These are phyloP conservation scores for Drosophila tsacasi DNA, from an alignment of 1,140 invertebrate species.

Conservation along the genomic window DNA sequence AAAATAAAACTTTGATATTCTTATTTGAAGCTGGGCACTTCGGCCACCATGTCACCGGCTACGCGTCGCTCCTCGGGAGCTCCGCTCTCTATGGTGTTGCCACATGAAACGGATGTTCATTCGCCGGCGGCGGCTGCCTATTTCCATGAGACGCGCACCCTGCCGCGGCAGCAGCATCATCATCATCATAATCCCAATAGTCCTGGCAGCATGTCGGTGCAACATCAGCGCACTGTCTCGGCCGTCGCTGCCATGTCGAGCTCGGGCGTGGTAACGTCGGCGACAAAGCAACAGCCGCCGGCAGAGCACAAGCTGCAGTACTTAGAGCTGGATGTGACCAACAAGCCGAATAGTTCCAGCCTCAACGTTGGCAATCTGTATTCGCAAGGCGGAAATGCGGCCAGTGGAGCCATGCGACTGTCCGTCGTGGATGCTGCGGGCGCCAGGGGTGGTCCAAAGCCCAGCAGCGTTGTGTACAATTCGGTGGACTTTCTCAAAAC, in stretches of 20 bases:
- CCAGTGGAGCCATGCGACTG: constrained; percentile 38
- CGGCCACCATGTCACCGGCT: constrained; percentile 63
- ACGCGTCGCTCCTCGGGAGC: constrained; percentile 68
- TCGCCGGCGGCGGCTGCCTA: constrained; percentile 35
- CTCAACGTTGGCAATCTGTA: constrained; percentile 71
- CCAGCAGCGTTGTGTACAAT: constrained; percentile 91
- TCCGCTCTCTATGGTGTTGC: constrained; percentile 71
- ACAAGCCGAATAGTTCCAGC: constrained; percentile 77
- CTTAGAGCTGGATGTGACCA: constrained; percentile 89
- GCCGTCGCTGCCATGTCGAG: constrained; percentile 65
- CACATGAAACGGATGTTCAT: constrained; percentile 68
- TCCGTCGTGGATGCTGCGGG: constrained; percentile 47
- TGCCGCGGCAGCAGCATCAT: constrained; percentile 73
- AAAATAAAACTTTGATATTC: too few relatives aligned
- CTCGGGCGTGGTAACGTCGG: constrained; percentile 6
- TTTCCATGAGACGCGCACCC: constrained; percentile 78
- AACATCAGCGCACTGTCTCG: constrained; percentile 76
- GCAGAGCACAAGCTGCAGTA: constrained; percentile 87
- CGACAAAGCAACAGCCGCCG: constrained; percentile 41
- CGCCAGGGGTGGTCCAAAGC: constrained; percentile 52
- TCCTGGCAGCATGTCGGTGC: constrained; percentile 64
- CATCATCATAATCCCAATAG: constrained; percentile 66
- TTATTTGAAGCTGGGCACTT: constrained; percentile 47
- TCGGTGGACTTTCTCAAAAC: constrained; percentile 96
- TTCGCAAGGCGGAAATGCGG: constrained; percentile 31